These are phyloP conservation scores for Lasioglossum lativentre DNA, from an alignment of 2,888 invertebrate species.

Conservation along the genomic window DNA sequence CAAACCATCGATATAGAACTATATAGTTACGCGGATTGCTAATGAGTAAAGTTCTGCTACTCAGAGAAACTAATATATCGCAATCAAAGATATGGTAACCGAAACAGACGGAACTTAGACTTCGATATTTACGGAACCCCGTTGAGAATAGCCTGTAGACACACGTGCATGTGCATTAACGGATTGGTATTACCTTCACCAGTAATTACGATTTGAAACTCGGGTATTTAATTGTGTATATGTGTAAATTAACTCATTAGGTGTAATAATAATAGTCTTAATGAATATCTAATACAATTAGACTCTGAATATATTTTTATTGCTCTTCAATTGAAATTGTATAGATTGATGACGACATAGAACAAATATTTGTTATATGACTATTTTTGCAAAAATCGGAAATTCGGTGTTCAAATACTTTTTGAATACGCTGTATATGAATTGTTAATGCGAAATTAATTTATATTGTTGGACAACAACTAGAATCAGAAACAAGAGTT, in stretches of 20 bases:
- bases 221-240: background rate
- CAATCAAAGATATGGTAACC: constrained; percentile 19
- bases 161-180: background rate
- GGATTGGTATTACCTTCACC: background rate
- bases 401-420: background rate
- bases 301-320: background rate
- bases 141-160: background rate
- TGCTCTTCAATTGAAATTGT: background rate
- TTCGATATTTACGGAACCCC: background rate
- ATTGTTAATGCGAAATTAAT: no score
- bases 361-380: no score
- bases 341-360: no score
- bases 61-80: constrained; percentile 25
- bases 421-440: background rate
- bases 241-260: background rate
- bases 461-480: background rate
- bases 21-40: constrained; percentile 17
- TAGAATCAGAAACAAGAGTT: background rate
- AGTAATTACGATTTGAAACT: background rate
- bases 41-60: constrained; percentile 35
- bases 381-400: background rate
- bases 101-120: constrained; percentile 4
- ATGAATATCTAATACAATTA: background rate
- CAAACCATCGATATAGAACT: constrained; percentile 27
- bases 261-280: background rate